These are phyloP conservation scores for Crotalus viridis DNA, from an alignment of 2,113 vertebrate species.

Conservation along the genomic window DNA sequence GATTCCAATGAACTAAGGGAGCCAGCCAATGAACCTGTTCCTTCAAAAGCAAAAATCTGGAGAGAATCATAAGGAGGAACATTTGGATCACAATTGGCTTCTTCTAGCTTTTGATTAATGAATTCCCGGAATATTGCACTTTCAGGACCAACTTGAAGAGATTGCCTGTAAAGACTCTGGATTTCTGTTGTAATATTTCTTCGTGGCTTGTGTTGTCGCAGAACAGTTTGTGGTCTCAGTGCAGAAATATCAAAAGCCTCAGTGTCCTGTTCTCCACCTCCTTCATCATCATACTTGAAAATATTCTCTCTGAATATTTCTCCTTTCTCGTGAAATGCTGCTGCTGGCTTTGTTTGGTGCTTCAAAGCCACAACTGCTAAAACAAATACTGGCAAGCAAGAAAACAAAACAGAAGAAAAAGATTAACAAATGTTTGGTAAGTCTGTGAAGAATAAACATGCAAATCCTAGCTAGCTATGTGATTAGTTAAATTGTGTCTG, in stretches of 20 bases:
- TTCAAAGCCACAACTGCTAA: slow-evolving; percentile 75
- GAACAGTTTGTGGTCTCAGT: slow-evolving; percentile 68
- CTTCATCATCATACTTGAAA: slow-evolving; percentile 77
- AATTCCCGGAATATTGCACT: slow-evolving; percentile 84
- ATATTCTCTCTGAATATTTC: slow-evolving; percentile 82
- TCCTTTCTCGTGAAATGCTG: slow-evolving; percentile 66
- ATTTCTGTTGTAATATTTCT: slow-evolving; percentile 71
- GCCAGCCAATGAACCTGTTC: slow-evolving; percentile 79
- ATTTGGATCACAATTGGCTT: slow-evolving; percentile 80
- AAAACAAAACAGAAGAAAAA: not conserved
- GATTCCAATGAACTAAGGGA: slow-evolving; percentile 91
- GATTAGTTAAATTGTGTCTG: not conserved
- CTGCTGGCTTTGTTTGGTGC: slow-evolving; percentile 68
- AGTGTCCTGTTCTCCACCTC: slow-evolving; percentile 67
- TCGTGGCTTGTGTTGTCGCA: slow-evolving; percentile 59
- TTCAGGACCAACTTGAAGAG: slow-evolving; percentile 84
- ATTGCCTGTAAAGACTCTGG: slow-evolving; percentile 80
- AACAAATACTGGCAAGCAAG: slow-evolving; percentile 73
- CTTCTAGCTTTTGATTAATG: slow-evolving; percentile 84
- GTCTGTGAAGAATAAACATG: not conserved
- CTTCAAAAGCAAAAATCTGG: slow-evolving; percentile 84
- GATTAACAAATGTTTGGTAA: not conserved
- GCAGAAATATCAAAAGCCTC: slow-evolving; percentile 73
- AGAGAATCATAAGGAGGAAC: slow-evolving; percentile 85
- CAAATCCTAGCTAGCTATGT: slow-evolving; percentile 24